Conservation (phyloP, 2,113 vertebrate genomes). For the Aplodontia rufa region DNA sequence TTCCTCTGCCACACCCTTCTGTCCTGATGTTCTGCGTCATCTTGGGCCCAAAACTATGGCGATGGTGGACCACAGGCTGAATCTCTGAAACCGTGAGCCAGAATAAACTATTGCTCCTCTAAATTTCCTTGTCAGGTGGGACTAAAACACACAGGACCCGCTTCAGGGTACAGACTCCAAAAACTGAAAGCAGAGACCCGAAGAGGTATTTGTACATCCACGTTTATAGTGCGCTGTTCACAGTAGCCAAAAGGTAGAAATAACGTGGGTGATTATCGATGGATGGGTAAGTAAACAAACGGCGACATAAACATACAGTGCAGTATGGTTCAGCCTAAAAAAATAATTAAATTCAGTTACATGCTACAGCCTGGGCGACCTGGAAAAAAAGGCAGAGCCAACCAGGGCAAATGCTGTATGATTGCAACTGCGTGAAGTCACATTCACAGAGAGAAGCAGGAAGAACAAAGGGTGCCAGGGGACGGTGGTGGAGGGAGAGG, state of each 20-base stretch:
- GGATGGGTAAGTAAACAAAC: background rate
- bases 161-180: background rate
- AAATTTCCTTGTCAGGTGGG: no score
- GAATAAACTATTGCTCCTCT: no score
- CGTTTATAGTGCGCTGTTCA: background rate
- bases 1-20: no score
- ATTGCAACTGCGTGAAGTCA: background rate
- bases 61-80: no score
- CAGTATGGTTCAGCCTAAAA: background rate
- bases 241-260: background rate
- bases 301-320: background rate
- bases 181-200: background rate
- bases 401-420: background rate
- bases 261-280: background rate
- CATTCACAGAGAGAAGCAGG: background rate
- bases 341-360: background rate
- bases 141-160: background rate
- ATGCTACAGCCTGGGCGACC: background rate
- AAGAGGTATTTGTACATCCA: background rate
- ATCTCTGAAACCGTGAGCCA: no score
- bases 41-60: no score
- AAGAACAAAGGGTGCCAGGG: background rate
- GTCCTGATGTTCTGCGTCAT: no score
- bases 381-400: background rate
- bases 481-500: background rate